Evolutionary conservation across 2,888 invertebrate genomes (phyloP), one percentile per base, ranked within the genome.

Genomic region (Hetaerina titia): DNA sequence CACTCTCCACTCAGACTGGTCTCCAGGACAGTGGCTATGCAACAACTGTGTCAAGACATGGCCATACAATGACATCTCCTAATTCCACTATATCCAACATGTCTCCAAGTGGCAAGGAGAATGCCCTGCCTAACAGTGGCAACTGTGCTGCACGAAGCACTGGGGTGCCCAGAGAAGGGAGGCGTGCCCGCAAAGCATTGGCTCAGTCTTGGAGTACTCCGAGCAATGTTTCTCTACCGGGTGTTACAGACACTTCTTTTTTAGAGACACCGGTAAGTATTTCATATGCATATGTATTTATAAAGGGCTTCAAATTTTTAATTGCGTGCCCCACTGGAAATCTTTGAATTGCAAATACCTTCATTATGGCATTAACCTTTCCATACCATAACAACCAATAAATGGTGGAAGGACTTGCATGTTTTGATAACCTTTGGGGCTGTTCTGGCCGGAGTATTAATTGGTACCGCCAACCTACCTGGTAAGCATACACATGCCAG

Each of bases 121-220:
- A 98, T 96, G 97, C 97, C 89, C 97, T 98, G 17, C 98, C 98
- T 0, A 97, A 97, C 60, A 96, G 96, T 88, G 57, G n/a, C 22
- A 92, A n/a, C 92, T 69, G 69, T 69, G 22, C 22, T 56, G 19
- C 22, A 9, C 69, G 56, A 57, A 56, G 19, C 60, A 45, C 45
- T 22, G 69, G 11, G 22, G 19, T 56, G 4, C 56, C 31, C 56
- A 92, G 92, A 45, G 92, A 92, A 69, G 92, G 92, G 17, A 98
- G 98, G 96, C 97, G 98, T 95, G 98, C 98, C 0, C 97, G 99
- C 2, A 99, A 99, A 97, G 98, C 98, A 0, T 97, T 99, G 15
- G 98, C 98, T 6, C 97, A 97, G 56, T 97, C 98, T 94, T 99
- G 98, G 98, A 97, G 98, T 11, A 97, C 97, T 22, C 96, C 97